Evolutionary conservation across 2,888 invertebrate species (phyloP), one percentile per base, ranked within the genome.

Genomic region (Diarsia dahlii): DNA sequence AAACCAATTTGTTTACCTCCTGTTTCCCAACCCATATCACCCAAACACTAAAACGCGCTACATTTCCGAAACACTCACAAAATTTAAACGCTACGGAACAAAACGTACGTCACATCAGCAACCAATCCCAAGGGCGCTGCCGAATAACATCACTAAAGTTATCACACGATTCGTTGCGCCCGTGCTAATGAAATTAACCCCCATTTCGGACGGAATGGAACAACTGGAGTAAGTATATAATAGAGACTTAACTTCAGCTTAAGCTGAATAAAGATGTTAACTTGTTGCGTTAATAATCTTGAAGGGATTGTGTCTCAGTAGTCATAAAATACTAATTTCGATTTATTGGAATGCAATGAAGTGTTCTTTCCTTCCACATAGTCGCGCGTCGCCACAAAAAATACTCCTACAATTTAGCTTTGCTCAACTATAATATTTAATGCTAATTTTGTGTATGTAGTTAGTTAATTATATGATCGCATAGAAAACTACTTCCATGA

Each of bases 111-210:
- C 91, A 91, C 89, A 77, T 34, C 88, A 85, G 89, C 90, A 92
- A 93, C 93, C 90, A 86, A 81, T 94, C 94, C 94, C 96, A 89
- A 87, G 95, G 94, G 95, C 86, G 88, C 93, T 93, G 92, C 90
- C 93, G 92, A 93, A 94, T 94, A 95, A 94, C 95, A 93, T 93
- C 93, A 93, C 93, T 95, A 95, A 95, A 96, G 95, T 96, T 96
- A 95, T 96, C 95, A 96, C 95, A 96, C 95, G 95, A 95, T 95
- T 96, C 96, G 96, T 95, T 95, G 96, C 92, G 94, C 90, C 89
- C 93, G 91, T 91, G 91, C 94, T 96, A 96, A 96, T 96, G 96
- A 96, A 96, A 96, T 96, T 96, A 96, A 95, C 95, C 94, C 93
- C 93, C 92, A 93, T 94, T 94, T 91, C 91, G 92, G 75, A 79